Percentiles rank a stretch among this genome's conserved stretches.
Conservation (phyloP, 2,797 vertebrate genomes). For the Ficedula albicollis region DNA sequence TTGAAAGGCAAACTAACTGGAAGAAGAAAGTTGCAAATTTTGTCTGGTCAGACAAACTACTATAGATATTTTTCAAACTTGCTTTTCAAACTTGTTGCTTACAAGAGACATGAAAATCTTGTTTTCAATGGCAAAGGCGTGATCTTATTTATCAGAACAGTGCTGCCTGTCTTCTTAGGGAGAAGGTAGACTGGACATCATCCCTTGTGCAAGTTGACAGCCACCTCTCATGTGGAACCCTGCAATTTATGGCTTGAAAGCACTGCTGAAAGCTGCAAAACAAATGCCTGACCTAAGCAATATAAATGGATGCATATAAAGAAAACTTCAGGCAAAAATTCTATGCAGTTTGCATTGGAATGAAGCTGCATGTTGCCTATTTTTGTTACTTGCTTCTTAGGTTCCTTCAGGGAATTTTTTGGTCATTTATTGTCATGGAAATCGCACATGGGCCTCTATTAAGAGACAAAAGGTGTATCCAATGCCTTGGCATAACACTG, state of each 20-base stretch:
- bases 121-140: background rate
- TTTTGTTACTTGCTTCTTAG: background rate
- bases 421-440: background rate
- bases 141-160: background rate
- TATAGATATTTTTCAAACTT: background rate
- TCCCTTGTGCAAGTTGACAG: background rate
- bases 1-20: background rate
- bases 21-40: background rate
- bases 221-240: background rate
- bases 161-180: background rate
- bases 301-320: background rate
- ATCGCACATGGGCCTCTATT: background rate
- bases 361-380: background rate
- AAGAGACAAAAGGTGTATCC: background rate
- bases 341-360: background rate
- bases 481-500: background rate
- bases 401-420: background rate
- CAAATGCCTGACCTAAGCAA: background rate
- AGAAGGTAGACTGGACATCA: background rate
- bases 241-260: background rate
- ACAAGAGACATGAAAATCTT: background rate
- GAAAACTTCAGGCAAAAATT: background rate
- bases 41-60: background rate
- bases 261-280: background rate
- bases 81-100: background rate